These are phyloP conservation scores for Phocoena phocoena DNA, from an alignment of 2,113 vertebrate genomes.

Conservation along the genomic window DNA sequence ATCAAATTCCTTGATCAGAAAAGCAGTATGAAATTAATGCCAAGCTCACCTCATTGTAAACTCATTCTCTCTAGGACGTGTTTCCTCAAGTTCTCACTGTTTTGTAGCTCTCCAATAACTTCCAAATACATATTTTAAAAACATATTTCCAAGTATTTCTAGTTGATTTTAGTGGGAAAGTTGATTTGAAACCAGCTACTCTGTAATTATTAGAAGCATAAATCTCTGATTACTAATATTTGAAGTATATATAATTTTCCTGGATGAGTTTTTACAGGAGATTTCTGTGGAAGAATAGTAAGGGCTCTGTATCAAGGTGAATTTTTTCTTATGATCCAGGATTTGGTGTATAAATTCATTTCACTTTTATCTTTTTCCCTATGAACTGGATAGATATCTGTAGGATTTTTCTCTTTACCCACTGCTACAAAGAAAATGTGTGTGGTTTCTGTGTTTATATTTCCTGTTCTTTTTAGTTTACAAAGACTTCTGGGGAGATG, in stretches of 20 bases:
- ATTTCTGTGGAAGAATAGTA: neutral
- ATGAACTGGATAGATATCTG: neutral
- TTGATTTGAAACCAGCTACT: neutral
- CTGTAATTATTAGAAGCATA: neutral
- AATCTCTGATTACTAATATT: neutral
- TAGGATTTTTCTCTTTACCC: neutral
- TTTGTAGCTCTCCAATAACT: neutral
- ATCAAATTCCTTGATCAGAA: neutral
- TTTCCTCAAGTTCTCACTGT: neutral
- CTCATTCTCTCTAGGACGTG: neutral
- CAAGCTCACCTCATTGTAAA: neutral
- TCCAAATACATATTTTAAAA: conserved; percentile 1
- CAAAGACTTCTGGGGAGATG: neutral
- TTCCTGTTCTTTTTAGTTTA: neutral
- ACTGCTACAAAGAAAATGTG: neutral
- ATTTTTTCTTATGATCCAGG: neutral
- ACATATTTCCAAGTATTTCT: neutral
- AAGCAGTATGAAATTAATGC: neutral
- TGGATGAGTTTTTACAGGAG: neutral
- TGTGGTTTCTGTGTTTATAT: neutral
- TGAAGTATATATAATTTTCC: neutral
- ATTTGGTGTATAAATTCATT: neutral
- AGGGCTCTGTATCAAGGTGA: neutral
- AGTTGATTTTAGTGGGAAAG: neutral
- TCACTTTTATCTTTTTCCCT: conserved; percentile 18